These are phyloP conservation scores for Cassiopea xamachana DNA, from an alignment of 30 jellyfish, hydroid and myxozoan species.

Conservation along the genomic window DNA sequence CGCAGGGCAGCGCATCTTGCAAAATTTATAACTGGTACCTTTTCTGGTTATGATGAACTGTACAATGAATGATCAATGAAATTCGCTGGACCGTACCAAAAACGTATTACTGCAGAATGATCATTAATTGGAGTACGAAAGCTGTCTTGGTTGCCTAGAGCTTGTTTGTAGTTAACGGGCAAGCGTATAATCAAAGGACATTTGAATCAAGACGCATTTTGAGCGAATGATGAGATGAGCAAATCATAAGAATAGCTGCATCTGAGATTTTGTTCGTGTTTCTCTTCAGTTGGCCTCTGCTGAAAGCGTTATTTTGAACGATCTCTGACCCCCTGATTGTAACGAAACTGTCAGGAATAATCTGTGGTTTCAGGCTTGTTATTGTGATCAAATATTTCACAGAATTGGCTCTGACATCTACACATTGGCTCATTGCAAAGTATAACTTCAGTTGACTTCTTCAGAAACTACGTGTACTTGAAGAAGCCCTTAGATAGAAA, in stretches of 20 bases:
- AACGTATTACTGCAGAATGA: neutral
- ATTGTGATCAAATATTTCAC: neutral
- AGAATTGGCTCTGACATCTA: no score
- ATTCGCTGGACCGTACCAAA: neutral
- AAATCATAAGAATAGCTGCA: neutral
- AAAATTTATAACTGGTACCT: neutral
- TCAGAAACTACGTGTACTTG: no score
- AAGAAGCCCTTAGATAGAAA: neutral
- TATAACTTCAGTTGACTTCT: no score
- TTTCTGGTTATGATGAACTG: neutral
- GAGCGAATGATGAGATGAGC: constrained; percentile 20
- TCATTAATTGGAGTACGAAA: neutral
- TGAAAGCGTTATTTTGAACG: no score
- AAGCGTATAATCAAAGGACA: neutral
- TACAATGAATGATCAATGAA: constrained; percentile 21
- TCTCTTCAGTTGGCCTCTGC: neutral
- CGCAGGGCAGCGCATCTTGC: neutral
- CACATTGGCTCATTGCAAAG: no score
- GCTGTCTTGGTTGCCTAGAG: neutral
- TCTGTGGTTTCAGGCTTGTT: neutral
- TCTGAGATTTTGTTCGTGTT: neutral
- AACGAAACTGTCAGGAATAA: neutral
- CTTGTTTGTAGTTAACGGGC: neutral
- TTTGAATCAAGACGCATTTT: constrained; percentile 13
- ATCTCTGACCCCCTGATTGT: neutral